Base-by-base conservation (phyloP, 2,888 invertebrate species). In the Pantelozetes paolii region DNA sequence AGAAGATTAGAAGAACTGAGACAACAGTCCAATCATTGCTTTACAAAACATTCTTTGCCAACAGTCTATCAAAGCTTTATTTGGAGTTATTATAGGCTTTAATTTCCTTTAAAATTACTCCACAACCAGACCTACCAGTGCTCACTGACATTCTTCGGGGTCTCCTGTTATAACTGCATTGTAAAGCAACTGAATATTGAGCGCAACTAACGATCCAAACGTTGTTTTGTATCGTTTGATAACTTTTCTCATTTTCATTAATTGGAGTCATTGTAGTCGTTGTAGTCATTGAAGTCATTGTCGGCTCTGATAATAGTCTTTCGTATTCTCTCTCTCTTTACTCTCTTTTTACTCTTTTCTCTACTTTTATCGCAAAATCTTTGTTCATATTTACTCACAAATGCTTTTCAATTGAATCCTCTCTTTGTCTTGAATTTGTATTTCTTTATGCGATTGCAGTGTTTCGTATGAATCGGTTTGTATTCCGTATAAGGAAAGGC, bases 21-120 rank as follows among this genome's bases (percentile, higher is more conserved):
- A 23, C 54, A 13, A 13, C 11, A n/a, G n/a, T 54, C 54, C 26
- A 13, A 54, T 20, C 54, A 23, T 20, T 23, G 11, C 36, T 36
- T 8, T 36, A n/a, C 11, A 36, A 8, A 36, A 5, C 11, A 36
- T 36, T 36, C 36, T 36, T 36, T 36, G 18, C 20, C 3, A n/a
- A 3, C 18, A 11, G 20, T 48, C n/a, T n/a, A n/a, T 13, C n/a
- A 18, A n/a, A 30, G 59, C 32, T 30, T 59, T 59, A 30, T 59
- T 30, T 32, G 32, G 30, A 32, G 30, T 30, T 59, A 30, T 59
- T 67, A 67, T 67, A 42, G 67, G 40, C 67, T 67, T 67, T 67
- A 67, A 67, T 67, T 67, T 67, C 67, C 67, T 67, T 67, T 67
- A 67, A 67, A 67, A 6, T 36, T 36, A 42, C 67, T 67, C 67